phyloP scores from a whole-genome alignment of 2,113 vertebrate genomes.

The Monopterus albus region DNA sequence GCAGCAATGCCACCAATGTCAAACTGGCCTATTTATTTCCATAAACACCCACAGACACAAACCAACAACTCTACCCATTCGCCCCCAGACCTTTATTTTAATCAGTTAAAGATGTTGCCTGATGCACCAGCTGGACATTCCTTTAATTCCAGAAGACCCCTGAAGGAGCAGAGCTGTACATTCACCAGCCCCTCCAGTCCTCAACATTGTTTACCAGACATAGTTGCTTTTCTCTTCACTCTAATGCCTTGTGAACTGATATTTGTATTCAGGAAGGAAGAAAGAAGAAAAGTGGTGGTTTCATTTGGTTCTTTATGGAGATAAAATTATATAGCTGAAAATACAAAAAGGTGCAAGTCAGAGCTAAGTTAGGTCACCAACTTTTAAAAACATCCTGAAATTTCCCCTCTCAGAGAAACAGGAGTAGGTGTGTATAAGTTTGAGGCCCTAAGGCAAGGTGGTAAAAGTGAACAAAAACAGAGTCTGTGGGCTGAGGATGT shows the following conservation, averaged over 20 bases:
- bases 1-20: too few relatives aligned
- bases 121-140: conserved; percentile 67
- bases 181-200: neutral
- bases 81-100: conserved; percentile 48
- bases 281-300: neutral
- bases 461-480: conserved; percentile 55
- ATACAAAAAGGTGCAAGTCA: neutral
- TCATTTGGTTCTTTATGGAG: neutral
- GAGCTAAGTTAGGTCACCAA: conserved; percentile 2
- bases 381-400: conserved; percentile 41
- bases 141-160: conserved; percentile 49
- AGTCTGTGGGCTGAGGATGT: conserved; percentile 37
- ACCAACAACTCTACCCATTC: conserved; percentile 19
- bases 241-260: neutral
- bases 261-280: neutral
- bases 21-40: conserved; percentile 23
- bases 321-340: conserved; percentile 15
- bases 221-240: conserved; percentile 11
- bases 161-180: conserved; percentile 1
- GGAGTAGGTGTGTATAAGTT: conserved; percentile 37
- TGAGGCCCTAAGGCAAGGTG: conserved; percentile 26
- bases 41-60: conserved; percentile 44
- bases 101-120: conserved; percentile 70
- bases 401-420: conserved; percentile 24
- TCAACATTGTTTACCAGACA: conserved; percentile 18